Base-by-base conservation (phyloP, 2,797 vertebrate genomes). In the Poecilia picta region DNA sequence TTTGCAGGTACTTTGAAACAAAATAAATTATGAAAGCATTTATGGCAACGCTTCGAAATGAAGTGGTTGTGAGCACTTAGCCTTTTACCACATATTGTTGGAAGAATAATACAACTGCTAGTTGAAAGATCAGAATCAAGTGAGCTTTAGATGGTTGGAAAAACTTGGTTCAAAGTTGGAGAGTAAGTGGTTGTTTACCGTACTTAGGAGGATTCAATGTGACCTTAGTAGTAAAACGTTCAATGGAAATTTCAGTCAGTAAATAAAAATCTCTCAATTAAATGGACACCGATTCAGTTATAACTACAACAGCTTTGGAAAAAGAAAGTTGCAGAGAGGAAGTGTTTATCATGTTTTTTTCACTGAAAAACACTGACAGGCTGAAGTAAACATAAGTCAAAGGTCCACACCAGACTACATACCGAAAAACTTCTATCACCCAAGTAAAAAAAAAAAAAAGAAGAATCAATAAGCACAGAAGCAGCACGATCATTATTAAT, bases 401-500 rank as follows among this genome's bases (percentile, higher is more conserved):
- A 47, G 79, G 57, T 78, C 80, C 55, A 87, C 77, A 66, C 45
- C 59, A 49, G 72, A 82, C 49, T 53, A 77, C 41, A 88, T 70
- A 70, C 76, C 39, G 39, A 84, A 81, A 88, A 51, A 51, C 36
- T 85, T 85, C 41, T 72, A 72, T 75, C 59, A 81, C 51, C 16
- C 49, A 6, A 57, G 16, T 72, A 83, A 25, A 41, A 41, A 39
- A 4, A 88, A 84, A 75, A 87, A 83, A 83, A 5, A 68, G 23
- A 41, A 66, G 7, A 88, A 87, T 86, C 82, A 81, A 91, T 89
- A 85, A 75, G 78, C 78, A 88, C 85, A 88, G 83, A 62, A 78
- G 89, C 77, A 13, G 79, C 41, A 55, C 51, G 36, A 87, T 91
- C 90, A 92, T 93, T 91, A 94, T 46, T 91, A 89, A 92, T 94